Evolutionary conservation across 1,140 invertebrate species (phyloP), one percentile per base, ranked within the genome.

Genomic region (Drosophila varians): DNA sequence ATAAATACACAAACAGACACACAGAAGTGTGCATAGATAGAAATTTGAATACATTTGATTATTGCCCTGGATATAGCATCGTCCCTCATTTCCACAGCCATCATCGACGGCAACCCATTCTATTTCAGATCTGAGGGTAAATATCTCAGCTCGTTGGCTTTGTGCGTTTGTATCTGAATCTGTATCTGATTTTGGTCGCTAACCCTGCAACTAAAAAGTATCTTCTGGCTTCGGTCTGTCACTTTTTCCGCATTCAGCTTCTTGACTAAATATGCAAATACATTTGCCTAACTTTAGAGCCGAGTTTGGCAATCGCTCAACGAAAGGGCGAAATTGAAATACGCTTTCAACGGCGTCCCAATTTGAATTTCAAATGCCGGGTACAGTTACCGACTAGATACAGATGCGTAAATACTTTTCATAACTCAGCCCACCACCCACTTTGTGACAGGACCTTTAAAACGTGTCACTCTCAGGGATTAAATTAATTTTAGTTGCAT

Each of bases 211-310:
- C 61, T 53, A 71, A 72, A 65, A 72, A 34, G 73, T 68, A 57
- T 72, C 77, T 75, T 18, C 8, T 57, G 46, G 62, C n/a, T n/a
- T n/a, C n/a, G 53, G 46, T 64, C 26, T 61, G 60, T 64, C 60
- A 61, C 61, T 23, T 52, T 64, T 43, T 51, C 49, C 56, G 52
- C 56, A 28, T 62, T 56, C 56, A 47, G 60, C 42, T 64, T 61
- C 56, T 48, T 61, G 60, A 61, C 70, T 77, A 84, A 83, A 83
- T 68, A 83, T 83, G 78, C 78, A 83, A 83, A 83, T 83, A 77
- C 74, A 74, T 83, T 83, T 74, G 78, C 78, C 79, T 83, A 83
- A 83, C 74, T 83, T 83, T 84, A 83, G 78, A 76, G 77, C 55
- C 46, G 62, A 38, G 62, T 82, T 80, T 82, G 65, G 66, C 74